phyloP scores from a whole-genome alignment of 2,113 vertebrate species.

The Pollachius pollachius region DNA sequence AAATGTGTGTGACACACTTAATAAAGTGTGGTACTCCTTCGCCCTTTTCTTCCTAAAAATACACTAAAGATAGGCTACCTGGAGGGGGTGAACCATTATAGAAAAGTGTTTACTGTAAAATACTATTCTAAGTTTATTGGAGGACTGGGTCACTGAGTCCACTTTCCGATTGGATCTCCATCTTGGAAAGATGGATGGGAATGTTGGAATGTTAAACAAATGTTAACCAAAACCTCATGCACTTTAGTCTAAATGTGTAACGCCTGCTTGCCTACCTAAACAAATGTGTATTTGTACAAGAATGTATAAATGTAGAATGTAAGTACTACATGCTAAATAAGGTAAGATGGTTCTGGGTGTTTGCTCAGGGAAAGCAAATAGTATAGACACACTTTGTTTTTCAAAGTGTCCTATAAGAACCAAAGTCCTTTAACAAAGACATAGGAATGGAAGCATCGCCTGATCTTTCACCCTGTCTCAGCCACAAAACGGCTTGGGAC shows the following conservation, averaged over 20 bases:
- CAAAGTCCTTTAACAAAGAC: too few species aligned
- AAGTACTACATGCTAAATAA: too few species aligned
- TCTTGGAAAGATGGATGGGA: neutral
- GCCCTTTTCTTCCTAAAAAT: too few species aligned
- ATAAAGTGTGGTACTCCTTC: too few species aligned
- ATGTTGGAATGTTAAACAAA: conserved; percentile 31
- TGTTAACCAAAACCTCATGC: conserved; percentile 27
- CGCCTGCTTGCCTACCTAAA: neutral
- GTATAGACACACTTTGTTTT: neutral
- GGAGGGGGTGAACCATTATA: too few species aligned
- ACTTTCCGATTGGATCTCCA: neutral
- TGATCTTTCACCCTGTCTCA: too few species aligned
- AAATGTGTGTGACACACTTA: too few species aligned
- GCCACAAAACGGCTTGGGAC: conserved; percentile 10
- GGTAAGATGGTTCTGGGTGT: too few species aligned
- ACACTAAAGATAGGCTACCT: too few species aligned
- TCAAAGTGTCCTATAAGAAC: neutral
- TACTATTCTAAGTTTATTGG: neutral
- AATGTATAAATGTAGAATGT: neutral
- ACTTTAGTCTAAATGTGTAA: neutral
- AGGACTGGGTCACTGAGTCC: neutral
- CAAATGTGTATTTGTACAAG: neutral
- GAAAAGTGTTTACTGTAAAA: too few species aligned
- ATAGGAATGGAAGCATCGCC: too few species aligned
- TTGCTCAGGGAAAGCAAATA: too few species aligned